Evolutionary conservation across 2,113 vertebrate species (phyloP).

Genomic region (Pangasianodon hypophthalmus): DNA sequence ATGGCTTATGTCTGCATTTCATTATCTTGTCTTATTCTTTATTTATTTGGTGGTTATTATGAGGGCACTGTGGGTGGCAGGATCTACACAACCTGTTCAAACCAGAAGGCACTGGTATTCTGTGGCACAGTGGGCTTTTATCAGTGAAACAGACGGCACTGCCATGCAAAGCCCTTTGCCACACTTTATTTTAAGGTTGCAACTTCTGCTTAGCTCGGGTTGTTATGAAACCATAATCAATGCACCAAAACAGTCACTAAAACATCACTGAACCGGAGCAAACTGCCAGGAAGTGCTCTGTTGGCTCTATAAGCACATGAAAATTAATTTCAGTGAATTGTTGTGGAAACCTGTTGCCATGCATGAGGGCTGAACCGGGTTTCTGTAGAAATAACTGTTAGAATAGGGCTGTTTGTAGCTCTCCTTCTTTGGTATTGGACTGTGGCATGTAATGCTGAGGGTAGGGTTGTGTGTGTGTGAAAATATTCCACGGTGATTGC

Average conservation of each 20-base stretch:
- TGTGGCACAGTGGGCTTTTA: constrained; percentile 20
- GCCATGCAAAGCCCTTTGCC: background rate
- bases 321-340: background rate
- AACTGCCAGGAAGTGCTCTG: background rate
- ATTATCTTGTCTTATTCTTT: background rate
- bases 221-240: background rate
- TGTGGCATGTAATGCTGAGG: background rate
- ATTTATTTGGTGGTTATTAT: background rate
- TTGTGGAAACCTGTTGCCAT: background rate
- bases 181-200: constrained; percentile 8
- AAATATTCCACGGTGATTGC: background rate
- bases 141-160: constrained; percentile 16
- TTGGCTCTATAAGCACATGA: background rate
- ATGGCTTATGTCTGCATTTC: background rate
- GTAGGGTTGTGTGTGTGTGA: background rate
- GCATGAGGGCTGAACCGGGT: background rate
- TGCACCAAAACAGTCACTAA: background rate
- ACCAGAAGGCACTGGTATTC: constrained; percentile 23
- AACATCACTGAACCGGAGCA: background rate
- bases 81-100: constrained; percentile 5
- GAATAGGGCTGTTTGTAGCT: background rate
- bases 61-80: background rate
- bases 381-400: constrained; percentile 6
- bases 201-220: constrained; percentile 1
- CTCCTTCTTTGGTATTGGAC: background rate